phyloP scores from a whole-genome alignment of 2,797 vertebrate species.

The Argentina silus region DNA sequence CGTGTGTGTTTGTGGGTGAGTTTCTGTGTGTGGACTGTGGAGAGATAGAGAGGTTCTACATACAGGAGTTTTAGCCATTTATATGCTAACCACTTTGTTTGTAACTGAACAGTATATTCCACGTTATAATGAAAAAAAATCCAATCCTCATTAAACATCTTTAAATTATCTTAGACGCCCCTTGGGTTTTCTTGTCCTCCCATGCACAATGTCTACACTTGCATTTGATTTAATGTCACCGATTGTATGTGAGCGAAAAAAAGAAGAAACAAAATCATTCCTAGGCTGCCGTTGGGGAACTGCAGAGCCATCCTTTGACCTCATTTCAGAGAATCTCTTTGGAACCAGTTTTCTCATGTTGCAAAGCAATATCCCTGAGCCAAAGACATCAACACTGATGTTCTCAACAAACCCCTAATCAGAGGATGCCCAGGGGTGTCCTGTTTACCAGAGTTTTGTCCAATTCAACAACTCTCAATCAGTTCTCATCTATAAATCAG shows the following conservation, averaged over 20 bases:
- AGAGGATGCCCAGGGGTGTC: background rate
- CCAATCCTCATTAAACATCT: too few relatives aligned
- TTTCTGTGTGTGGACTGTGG: background rate
- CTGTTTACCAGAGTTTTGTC: background rate
- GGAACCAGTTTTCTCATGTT: background rate
- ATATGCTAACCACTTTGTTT: too few relatives aligned
- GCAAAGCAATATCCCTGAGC: background rate
- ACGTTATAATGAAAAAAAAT: too few relatives aligned
- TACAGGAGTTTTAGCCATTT: too few relatives aligned
- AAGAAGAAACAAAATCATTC: too few relatives aligned
- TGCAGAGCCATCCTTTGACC: background rate
- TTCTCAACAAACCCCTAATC: slow-evolving; percentile 3
- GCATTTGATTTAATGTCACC: background rate
- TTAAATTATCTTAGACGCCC: too few relatives aligned
- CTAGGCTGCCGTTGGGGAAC: background rate
- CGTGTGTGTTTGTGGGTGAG: background rate
- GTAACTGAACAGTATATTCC: too few relatives aligned
- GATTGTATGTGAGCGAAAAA: too few relatives aligned
- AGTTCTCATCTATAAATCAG: background rate
- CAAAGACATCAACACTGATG: slow-evolving; percentile 7
- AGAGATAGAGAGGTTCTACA: too few relatives aligned
- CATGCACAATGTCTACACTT: background rate
- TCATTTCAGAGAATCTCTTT: background rate
- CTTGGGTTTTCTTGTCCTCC: too few relatives aligned
- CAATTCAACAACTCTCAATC: background rate